Base-by-base conservation (phyloP, 2,888 invertebrate genomes). In the Zhuqinia jingwanae region DNA sequence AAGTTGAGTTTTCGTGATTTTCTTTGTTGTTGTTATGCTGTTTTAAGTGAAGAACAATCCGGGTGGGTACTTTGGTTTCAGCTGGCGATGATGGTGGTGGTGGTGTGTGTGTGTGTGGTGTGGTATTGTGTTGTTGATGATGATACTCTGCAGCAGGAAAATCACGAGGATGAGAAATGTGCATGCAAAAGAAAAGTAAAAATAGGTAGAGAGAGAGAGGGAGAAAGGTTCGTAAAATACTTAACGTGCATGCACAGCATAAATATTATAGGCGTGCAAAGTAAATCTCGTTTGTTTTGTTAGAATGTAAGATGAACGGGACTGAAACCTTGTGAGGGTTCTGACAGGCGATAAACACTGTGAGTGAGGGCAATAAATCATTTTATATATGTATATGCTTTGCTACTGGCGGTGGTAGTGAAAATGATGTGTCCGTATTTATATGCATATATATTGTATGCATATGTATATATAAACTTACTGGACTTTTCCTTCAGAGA, bases 331-430 rank as follows among this genome's bases (percentile, higher is more conserved):
- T 58, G 68, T 77, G 70, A 60, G 78, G 63, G 77, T 68, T 78
- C 87, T 82, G 82, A 87, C 87, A 78, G 87, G 87, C 86, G 81
- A 81, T 87, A 82, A 82, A 82, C 81, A 70, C 81, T 76, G 73
- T 70, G 73, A 58, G 50, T 45, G 76, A 88, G 82, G 58, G 87
- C 83, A 88, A 90, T 88, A 89, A 89, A 90, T 90, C 89, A 90
- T 87, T 75, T 78, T 53, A 60, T n/a, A 42, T 58, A n/a, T n/a
- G n/a, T n/a, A n/a, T n/a, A n/a, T n/a, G n/a, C n/a, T 73, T 30
- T 25, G 27, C 45, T 50, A 45, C 25, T 45, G 13, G 47, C 20
- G 36, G 36, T 36, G 36, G 36, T 36, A 8, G 36, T 8, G n/a
- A n/a, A n/a, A n/a, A 36, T 36, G 36, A 36, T 36, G 36, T 2